Base-by-base conservation (phyloP, 2,888 invertebrate species). In the Orthonychiurus folsomi region DNA sequence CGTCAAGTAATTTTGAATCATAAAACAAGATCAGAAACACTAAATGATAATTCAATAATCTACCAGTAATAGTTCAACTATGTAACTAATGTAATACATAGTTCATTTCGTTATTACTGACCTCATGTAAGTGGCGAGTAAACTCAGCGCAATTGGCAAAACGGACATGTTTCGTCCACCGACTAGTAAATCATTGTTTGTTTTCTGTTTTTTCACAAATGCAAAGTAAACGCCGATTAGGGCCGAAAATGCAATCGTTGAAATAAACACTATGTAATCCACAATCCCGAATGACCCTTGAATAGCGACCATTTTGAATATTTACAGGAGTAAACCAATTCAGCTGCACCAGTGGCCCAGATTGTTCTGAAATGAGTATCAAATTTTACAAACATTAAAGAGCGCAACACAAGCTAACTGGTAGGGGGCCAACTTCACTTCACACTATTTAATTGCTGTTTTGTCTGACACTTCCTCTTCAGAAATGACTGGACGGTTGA, bases 131-230 rank as follows among this genome's bases (percentile, higher is more conserved):
- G 76, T 75, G 23, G 76, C 77, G 67, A 77, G 73, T 9, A 78
- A 66, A 9, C 76, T 76, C 69, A 77, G 73, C 23, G 76, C 74
- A 18, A 76, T 76, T 18, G 77, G 77, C 54, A 77, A 72, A 48
- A 76, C 73, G 48, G 74, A 70, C 74, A 77, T 75, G 20, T 73
- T 69, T 53, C 76, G 71, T 50, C 73, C 76, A 69, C 76, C 77
- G 52, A 77, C 74, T 23, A 78, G 72, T 56, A 77, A 75, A 64
- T 78, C 77, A 53, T 73, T 73, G 24, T 76, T 76, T 3, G 76
- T 87, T 77, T 69, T 85, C 75, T 81, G 78, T 70, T 79, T 80
- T 72, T 78, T 81, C 27, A 80, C 80, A 73, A 82, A 81, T 74
- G 82, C 77, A 73, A 75, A 76, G 65, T 74, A 77, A 20, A 77